These are phyloP conservation scores for Habroteleia sp. DNA, from an alignment of 2,888 invertebrate genomes.

Conservation along the genomic window DNA sequence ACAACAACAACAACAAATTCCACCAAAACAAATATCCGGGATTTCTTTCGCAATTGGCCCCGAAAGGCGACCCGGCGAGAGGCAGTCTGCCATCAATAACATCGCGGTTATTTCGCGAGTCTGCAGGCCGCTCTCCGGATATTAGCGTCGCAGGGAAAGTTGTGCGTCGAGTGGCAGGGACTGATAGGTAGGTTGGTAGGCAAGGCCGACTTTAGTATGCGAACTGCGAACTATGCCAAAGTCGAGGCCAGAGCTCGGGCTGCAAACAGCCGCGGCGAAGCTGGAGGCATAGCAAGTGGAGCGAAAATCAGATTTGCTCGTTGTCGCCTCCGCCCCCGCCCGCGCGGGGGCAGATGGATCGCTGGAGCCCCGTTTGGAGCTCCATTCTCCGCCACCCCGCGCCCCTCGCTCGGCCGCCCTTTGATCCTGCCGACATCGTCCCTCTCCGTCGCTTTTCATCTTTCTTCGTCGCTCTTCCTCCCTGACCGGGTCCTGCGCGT, in stretches of 20 bases:
- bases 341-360: conserved; percentile 48
- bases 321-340: conserved; percentile 77
- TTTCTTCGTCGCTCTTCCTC: conserved; percentile 36
- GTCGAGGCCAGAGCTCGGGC: conserved; percentile 69
- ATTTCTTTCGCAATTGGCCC: too few relatives aligned
- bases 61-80: too few relatives aligned
- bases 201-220: conserved; percentile 69
- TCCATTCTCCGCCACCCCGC: conserved; percentile 59
- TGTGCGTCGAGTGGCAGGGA: conserved; percentile 26
- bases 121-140: conserved; percentile 29
- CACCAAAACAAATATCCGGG: too few relatives aligned
- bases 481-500: conserved; percentile 39
- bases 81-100: too few relatives aligned
- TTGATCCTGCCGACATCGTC: conserved; percentile 78
- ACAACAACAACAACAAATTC: too few relatives aligned
- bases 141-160: conserved; percentile 45
- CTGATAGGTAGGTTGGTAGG: conserved; percentile 56
- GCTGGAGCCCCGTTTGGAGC: conserved; percentile 47
- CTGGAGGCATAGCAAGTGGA: conserved; percentile 75
- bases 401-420: conserved; percentile 71
- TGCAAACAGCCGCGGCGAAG: conserved; percentile 65
- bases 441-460: conserved; percentile 6
- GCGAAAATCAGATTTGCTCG: conserved; percentile 80
- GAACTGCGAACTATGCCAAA: conserved; percentile 75
- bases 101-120: conserved; percentile 5